Evolutionary conservation across 2,797 vertebrate genomes (phyloP), one percentile per base, ranked within the genome.

Genomic region (Channa striata): DNA sequence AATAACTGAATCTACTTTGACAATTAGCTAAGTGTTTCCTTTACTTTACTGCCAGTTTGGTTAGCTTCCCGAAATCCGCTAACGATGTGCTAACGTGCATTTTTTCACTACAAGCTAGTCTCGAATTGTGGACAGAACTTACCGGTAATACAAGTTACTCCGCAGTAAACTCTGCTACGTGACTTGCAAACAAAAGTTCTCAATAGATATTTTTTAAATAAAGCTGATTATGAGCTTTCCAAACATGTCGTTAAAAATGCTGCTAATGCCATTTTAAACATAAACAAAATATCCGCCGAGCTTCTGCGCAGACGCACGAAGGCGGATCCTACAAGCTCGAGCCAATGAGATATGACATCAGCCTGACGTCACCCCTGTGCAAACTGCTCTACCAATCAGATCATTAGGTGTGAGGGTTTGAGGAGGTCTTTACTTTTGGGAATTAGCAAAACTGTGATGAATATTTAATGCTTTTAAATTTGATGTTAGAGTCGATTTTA

Each of bases 321-420:
- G 21, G 25, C 8, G 54, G 0, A 21, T 10, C 43, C 14, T 11
- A 1, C 8, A 5, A 1, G 0, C 17, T 4, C 0, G 6, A 1
- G 11, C 80, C 80, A 85, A 85, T 82, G 52, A 64, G 1, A 74
- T 30, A 4, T 30, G 25, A 4, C 25, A 30, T 6, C 4, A 30
- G 25, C 4, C 25, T 30, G 25, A 30, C n/a, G n/a, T 30, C 25
- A 4, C 25, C 4, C 25, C 6, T 30, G 25, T 6, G 25, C 25
- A 30, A 30, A 30, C 25, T 4, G 25, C 25, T 30, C 25, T 6
- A 30, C 6, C 25, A 30, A 30, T 30, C 25, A 4, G 25, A 30
- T 30, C 6, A 30, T 30, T 30, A 4, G 6, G 25, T 4, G 4
- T 30, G 4, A 30, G 6, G 6, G 25, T 30, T 6, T 30, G 25